These are phyloP conservation scores for Bellardia pandia DNA, from an alignment of 2,888 invertebrate species.

Conservation along the genomic window DNA sequence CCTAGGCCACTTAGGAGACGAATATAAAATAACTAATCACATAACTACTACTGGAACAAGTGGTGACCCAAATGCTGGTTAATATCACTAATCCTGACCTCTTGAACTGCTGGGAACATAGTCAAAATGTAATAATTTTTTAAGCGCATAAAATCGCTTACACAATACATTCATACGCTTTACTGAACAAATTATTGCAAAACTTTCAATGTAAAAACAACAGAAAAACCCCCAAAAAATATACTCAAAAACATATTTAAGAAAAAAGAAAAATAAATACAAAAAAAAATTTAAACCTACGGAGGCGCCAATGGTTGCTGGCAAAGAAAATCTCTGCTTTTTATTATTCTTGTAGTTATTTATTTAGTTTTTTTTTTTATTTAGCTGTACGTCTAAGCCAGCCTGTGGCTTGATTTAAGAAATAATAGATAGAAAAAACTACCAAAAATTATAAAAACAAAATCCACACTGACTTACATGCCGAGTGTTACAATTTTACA, in stretches of 20 bases:
- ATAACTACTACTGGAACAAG: too few species aligned
- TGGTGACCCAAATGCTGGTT: too few species aligned
- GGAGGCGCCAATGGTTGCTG: conserved; percentile 37
- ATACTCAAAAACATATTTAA: neutral
- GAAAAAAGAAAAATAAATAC: neutral
- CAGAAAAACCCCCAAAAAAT: neutral
- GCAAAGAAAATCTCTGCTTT: neutral
- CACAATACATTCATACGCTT: neutral
- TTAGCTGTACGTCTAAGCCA: neutral
- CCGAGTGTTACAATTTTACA: conserved; percentile 11
- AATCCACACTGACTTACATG: neutral
- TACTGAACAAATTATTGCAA: conserved; percentile 8
- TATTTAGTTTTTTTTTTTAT: neutral
- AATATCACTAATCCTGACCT: too few species aligned
- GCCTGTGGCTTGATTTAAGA: conserved; percentile 5
- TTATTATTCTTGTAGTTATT: neutral
- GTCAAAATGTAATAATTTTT: neutral
- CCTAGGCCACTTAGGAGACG: too few species aligned
- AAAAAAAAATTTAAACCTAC: neutral
- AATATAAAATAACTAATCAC: too few species aligned
- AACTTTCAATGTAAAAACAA: neutral
- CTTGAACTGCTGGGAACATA: too few species aligned
- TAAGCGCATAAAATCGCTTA: neutral
- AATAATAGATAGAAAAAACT: conserved; percentile 5
- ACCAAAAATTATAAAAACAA: neutral